Percentiles rank a stretch among this genome's conserved stretches.
Evolutionary conservation across 2,888 invertebrate genomes (phyloP).

Genomic region (Pegoplata infirma): DNA sequence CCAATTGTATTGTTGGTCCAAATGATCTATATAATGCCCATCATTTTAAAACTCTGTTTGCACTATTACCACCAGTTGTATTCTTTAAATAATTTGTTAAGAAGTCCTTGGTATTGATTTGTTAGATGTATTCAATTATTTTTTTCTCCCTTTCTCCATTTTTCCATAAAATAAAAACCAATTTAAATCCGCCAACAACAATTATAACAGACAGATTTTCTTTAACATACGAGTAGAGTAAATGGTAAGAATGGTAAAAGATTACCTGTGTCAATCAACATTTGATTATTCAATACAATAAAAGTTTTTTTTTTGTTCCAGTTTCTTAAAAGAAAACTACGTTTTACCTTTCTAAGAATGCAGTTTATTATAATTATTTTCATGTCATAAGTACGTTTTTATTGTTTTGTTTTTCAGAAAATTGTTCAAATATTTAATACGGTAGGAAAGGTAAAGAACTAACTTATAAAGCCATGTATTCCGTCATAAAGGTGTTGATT

Average conservation of each 20-base stretch:
- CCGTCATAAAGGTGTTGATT: conserved; percentile 53
- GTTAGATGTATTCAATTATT: too few relatives aligned
- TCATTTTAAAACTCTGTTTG: conserved; percentile 21
- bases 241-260: conserved; percentile 21
- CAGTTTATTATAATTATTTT: conserved; percentile 32
- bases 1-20: background rate
- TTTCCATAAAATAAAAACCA: conserved; percentile 46
- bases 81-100: conserved; percentile 21
- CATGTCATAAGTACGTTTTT: conserved; percentile 10
- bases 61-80: conserved; percentile 43
- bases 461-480: conserved; percentile 42
- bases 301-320: too few relatives aligned
- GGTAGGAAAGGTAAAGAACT: too few relatives aligned
- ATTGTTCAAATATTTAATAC: too few relatives aligned
- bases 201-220: conserved; percentile 26
- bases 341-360: conserved; percentile 40
- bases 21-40: background rate
- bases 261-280: conserved; percentile 62
- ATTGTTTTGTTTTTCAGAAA: conserved; percentile 15
- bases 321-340: conserved; percentile 16
- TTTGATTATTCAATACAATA: conserved; percentile 48
- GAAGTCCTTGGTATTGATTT: conserved; percentile 28
- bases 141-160: too few relatives aligned
- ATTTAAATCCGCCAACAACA: conserved; percentile 61
- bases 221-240: background rate